A percentile compares a stretch with the other conserved stretches of the same genome.
Conservation (phyloP, 2,797 vertebrate species). For the Rhinella marina region DNA sequence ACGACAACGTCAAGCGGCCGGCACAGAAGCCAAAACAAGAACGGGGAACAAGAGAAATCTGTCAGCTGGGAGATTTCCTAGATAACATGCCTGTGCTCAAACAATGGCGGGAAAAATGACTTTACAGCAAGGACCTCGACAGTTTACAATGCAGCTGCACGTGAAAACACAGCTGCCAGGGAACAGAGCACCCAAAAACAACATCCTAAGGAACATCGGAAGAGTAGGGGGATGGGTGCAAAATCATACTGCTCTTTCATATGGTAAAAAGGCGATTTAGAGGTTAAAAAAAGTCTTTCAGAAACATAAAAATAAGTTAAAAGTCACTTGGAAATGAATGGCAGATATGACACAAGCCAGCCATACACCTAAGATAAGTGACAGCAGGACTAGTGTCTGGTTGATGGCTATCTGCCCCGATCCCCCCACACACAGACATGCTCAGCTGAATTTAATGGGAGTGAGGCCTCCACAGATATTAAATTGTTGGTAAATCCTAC, state of each 20-base stretch:
- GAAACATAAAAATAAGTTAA: background rate
- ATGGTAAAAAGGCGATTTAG: background rate
- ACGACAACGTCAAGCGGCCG: no score
- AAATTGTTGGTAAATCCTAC: no score
- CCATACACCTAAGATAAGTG: no score
- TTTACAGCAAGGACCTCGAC: slow-evolving; percentile 62
- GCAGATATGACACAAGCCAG: background rate
- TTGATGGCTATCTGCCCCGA: no score
- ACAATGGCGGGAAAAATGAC: slow-evolving; percentile 77
- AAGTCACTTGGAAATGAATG: background rate
- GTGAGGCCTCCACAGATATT: no score
- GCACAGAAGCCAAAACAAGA: slow-evolving; percentile 44
- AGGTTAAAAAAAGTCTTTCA: background rate
- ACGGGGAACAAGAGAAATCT: slow-evolving; percentile 64
- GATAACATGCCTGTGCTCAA: slow-evolving; percentile 71
- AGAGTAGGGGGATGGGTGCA: background rate
- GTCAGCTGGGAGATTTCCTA: slow-evolving; percentile 42
- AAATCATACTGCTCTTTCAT: background rate
- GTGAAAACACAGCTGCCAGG: background rate
- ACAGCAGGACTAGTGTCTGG: no score
- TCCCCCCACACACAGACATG: no score
- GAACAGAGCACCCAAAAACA: slow-evolving; percentile 70
- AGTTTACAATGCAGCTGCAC: slow-evolving; percentile 74
- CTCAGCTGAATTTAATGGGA: no score
- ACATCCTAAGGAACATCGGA: slow-evolving; percentile 44